Evolutionary conservation across 2,797 vertebrate species (phyloP).

Genomic region (Glossophaga mutica): DNA sequence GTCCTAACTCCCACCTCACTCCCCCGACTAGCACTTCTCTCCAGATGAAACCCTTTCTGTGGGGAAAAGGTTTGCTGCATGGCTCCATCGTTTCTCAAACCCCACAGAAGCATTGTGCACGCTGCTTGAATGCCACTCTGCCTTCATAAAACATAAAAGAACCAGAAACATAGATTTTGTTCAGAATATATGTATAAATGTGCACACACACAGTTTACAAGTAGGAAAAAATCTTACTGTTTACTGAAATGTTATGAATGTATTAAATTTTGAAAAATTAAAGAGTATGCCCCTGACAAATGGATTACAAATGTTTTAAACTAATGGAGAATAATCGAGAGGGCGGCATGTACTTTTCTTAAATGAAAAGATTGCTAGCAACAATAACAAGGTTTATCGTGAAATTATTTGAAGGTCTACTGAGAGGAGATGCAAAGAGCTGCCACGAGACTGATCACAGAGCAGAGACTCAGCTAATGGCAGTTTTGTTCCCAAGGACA

Average conservation of each 20-base stretch:
- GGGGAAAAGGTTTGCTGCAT: neutral
- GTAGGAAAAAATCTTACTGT: neutral
- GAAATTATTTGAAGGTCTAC: neutral
- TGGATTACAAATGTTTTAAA: neutral
- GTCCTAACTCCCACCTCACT: neutral
- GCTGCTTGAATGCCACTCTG: neutral
- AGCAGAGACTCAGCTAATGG: neutral
- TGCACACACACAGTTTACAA: neutral
- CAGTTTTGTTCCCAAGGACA: neutral
- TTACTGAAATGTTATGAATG: neutral
- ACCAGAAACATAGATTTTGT: neutral
- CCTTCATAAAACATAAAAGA: neutral
- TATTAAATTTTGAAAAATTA: neutral
- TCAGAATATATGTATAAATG: neutral
- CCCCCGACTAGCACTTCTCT: neutral
- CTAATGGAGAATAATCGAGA: neutral
- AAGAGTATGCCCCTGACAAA: neutral
- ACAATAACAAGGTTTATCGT: neutral
- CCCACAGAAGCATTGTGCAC: neutral
- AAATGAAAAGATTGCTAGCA: neutral
- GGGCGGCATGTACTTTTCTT: neutral
- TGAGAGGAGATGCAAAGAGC: neutral
- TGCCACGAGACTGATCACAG: accelerated
- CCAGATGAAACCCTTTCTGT: neutral
- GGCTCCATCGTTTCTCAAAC: neutral